Evolutionary conservation across 2,797 vertebrate genomes (phyloP).

Genomic region (Craterocephalus amniculus): DNA sequence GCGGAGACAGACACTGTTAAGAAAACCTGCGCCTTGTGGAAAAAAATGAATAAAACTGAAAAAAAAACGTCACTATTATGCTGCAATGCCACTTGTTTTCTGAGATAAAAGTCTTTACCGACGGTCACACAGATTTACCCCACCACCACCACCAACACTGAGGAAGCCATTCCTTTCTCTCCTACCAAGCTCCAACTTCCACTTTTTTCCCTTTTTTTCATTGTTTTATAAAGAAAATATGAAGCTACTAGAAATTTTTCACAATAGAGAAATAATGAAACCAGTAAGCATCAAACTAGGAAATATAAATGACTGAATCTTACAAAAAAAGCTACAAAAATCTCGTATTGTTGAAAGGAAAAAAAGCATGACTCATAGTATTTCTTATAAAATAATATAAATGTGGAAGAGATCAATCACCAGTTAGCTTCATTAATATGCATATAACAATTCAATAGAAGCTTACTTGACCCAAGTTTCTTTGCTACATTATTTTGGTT

Average conservation of each 20-base stretch:
- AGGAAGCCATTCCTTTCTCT: conserved; percentile 13
- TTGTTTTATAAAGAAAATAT: conserved; percentile 42
- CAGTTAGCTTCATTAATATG: too few species aligned
- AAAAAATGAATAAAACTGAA: conserved; percentile 10
- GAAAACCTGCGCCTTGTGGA: too few species aligned
- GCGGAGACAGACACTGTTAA: too few species aligned
- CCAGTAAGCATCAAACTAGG: conserved; percentile 46
- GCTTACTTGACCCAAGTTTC: neutral
- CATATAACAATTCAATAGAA: too few species aligned
- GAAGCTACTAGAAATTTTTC: conserved; percentile 45
- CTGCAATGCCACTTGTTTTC: conserved; percentile 16
- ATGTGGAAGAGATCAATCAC: conserved; percentile 8
- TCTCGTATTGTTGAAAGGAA: conserved; percentile 4
- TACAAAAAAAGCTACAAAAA: conserved; percentile 21
- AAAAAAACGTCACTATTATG: neutral
- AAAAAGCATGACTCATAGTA: neutral
- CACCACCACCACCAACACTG: neutral
- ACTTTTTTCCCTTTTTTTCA: conserved; percentile 28
- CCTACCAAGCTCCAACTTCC: conserved; percentile 12
- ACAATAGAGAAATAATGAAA: conserved; percentile 45
- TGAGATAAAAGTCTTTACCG: conserved; percentile 6
- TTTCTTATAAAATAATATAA: conserved; percentile 5
- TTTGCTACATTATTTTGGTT: neutral
- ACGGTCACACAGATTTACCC: conserved; percentile 9
- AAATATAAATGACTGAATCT: conserved; percentile 48